Evolutionary conservation across 2,888 invertebrate species (phyloP).

Genomic region (Lamellibrachia satsuma): DNA sequence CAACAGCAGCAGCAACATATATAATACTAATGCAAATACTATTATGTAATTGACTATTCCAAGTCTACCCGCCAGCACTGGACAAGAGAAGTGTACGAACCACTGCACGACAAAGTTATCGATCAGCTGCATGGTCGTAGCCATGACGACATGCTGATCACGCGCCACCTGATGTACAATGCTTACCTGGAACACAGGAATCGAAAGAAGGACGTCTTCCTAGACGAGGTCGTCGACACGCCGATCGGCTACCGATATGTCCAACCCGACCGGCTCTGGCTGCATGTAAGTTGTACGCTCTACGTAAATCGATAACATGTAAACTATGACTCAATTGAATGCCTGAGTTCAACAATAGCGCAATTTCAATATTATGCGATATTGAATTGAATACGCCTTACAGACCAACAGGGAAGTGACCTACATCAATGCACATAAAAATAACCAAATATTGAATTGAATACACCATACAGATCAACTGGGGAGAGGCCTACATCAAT

Average conservation of each 20-base stretch:
- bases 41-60: background rate
- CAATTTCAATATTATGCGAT: no score
- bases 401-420: no score
- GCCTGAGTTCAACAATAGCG: no score
- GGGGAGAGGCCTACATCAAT: no score
- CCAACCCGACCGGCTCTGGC: background rate
- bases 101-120: background rate
- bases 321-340: background rate
- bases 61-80: background rate
- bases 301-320: no score
- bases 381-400: no score
- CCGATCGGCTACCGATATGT: background rate
- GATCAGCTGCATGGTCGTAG: background rate
- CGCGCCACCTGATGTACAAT: background rate
- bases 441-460: no score
- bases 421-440: no score
- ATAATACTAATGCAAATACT: background rate
- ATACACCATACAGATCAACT: no score
- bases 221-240: background rate
- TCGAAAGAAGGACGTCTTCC: background rate
- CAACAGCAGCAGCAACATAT: background rate
- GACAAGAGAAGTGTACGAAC: background rate
- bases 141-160: background rate
- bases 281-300: background rate
- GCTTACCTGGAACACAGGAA: slow-evolving; percentile 4